A percentile compares a stretch with the other conserved stretches of the same genome.
phyloP scores from a whole-genome alignment of 2,113 vertebrate genomes.

The Machaerirhynchus nigripectus region DNA sequence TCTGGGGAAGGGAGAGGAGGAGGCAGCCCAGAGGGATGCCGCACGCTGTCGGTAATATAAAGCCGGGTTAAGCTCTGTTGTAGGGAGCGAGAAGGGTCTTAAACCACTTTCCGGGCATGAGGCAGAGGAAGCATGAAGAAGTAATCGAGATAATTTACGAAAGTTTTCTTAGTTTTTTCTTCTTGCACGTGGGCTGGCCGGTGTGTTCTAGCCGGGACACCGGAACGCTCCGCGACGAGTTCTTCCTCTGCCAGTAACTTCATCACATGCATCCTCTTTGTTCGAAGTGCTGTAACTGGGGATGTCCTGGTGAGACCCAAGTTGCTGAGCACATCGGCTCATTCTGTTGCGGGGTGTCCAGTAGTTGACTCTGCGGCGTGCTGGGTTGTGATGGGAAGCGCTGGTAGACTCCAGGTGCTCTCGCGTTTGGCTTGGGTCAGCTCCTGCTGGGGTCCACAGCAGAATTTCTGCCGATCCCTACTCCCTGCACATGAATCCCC shows the following conservation, averaged over 20 bases:
- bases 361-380: fast-evolving
- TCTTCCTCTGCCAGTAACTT: background rate
- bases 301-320: background rate
- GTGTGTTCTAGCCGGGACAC: background rate
- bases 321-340: background rate
- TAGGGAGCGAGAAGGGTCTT: background rate
- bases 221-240: background rate
- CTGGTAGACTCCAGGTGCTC: background rate
- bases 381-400: background rate
- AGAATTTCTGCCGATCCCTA: fast-evolving
- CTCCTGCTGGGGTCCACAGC: background rate
- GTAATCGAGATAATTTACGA: background rate
- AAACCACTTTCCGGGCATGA: background rate
- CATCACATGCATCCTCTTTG: background rate
- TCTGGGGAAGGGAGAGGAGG: background rate
- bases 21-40: background rate
- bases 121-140: background rate
- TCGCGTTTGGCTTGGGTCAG: background rate
- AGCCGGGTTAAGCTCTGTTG: background rate
- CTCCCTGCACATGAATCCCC: background rate
- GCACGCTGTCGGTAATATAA: background rate
- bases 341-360: fast-evolving
- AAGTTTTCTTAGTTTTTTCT: background rate
- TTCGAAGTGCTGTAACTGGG: background rate
- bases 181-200: background rate